Evolutionary conservation across 2,113 vertebrate species (phyloP), one percentile per base, ranked within the genome.

Genomic region (Onychostruthus taczanowskii): DNA sequence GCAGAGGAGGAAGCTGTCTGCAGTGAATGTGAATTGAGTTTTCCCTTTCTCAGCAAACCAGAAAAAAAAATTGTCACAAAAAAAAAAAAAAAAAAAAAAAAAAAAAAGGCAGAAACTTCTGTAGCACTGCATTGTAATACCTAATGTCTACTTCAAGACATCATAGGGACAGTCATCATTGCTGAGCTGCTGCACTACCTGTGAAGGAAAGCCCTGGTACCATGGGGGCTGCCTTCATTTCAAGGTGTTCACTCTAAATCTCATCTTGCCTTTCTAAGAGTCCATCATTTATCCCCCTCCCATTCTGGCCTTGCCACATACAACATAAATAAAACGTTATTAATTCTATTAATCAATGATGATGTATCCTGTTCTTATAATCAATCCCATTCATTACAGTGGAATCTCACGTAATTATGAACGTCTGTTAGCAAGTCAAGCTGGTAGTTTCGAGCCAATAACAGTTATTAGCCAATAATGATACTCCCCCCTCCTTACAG

Each of bases 1-100:
- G 80, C 88, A 94, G 73, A 86, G 83, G 85, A 96, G 81, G 90
- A 44, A 84, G 64, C 79, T 94, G 83, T 86, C 94, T 92, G 88
- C 49, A 84, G 63, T 82, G 94, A 93, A 96, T 90, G 53, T 56
- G 92, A 94, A 95, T 93, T 63, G 85, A 93, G 61, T 43, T 88
- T 81, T 92, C 10, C 49, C 46, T 88, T 73, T 90, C 64, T 88
- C 76, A 78, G 61, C 61, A 93, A 94, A 78, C 13, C 37, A 87
- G 64, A 55, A 83, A 95, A 85, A 52, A 63, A 50, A 67, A 27
- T 10, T 82, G 41, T 66, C 69, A 89, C 31, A 22, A 79, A 68
- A 79, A 80, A 87, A 91, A 55, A 79, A 68, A 79, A 80, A 87
- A 91, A 55, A 55, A 83, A 95, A 85, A 52, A 63, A 50, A 67